These are phyloP conservation scores for Heliconius sara DNA, from an alignment of 2,888 invertebrate genomes.

Conservation along the genomic window DNA sequence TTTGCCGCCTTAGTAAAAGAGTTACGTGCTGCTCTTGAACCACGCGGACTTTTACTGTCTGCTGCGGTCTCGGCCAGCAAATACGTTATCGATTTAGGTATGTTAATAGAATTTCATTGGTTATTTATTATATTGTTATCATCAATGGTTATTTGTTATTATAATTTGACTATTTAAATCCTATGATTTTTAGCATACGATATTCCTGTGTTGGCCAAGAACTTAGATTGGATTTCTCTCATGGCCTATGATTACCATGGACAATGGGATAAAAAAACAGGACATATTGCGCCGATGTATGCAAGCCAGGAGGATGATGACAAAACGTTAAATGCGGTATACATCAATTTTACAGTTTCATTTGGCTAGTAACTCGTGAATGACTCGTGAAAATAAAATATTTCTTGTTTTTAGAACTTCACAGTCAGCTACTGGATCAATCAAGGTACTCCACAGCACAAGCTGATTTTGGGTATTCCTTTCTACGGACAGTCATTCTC, in stretches of 20 bases:
- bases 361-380: not conserved
- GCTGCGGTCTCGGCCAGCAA: slow-evolving; percentile 94
- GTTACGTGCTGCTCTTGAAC: slow-evolving; percentile 87
- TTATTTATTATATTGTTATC: not conserved
- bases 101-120: slow-evolving; percentile 34
- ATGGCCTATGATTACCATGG: slow-evolving; percentile 97
- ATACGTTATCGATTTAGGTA: slow-evolving; percentile 91
- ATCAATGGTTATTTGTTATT: not conserved
- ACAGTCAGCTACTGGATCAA: slow-evolving; percentile 94
- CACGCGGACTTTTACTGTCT: slow-evolving; percentile 89
- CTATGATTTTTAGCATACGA: slow-evolving; percentile 84
- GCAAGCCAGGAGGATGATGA: slow-evolving; percentile 89
- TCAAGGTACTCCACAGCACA: slow-evolving; percentile 90
- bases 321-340: slow-evolving; percentile 90
- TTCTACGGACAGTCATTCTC: slow-evolving; percentile 96
- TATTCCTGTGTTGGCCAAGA: slow-evolving; percentile 88
- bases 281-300: slow-evolving; percentile 95
- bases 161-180: not conserved
- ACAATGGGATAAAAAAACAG: slow-evolving; percentile 95
- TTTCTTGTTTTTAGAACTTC: slow-evolving; percentile 86
- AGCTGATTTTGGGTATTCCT: slow-evolving; percentile 93
- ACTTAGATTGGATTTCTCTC: slow-evolving; percentile 94
- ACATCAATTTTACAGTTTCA: slow-evolving; percentile 43
- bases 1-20: slow-evolving; percentile 91
- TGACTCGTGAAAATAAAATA: not conserved